Evolutionary conservation across 2,797 vertebrate genomes (phyloP), one percentile per base, ranked within the genome.

Genomic region (Trachurus trachurus): DNA sequence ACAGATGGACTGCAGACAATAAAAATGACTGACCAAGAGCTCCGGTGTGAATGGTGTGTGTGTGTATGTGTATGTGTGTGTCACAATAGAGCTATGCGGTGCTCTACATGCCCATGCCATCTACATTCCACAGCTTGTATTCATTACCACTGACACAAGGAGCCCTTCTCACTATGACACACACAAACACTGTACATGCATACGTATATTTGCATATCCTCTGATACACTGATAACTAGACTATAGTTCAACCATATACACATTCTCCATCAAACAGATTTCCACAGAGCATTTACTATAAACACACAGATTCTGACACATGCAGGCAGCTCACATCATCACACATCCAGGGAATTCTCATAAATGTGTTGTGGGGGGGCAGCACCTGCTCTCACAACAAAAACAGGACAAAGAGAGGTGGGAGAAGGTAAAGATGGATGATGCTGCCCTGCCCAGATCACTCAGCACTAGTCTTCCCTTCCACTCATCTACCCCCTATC

Each of bases 101-200:
- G 57, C 39, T 66, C 47, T 64, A 63, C 74, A 71, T 63, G 63
- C 69, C 70, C 75, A 71, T 88, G 73, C 80, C 78, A 66, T 29
- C 68, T 67, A 78, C 85, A 88, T 91, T 89, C 87, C 87, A 78
- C 31, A 9, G 49, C 69, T 80, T 87, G 78, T 76, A 84, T 88
- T 90, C 82, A 89, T 89, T 86, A 89, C 82, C 65, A 62, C 74
- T 57, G 80, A 87, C 54, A 71, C 40, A 85, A 40, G 49, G 34
- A 72, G 78, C 59, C 65, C 9, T 62, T 85, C 60, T 66, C 64
- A 15, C 71, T 56, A 19, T 66, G 72, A 69, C 64, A 59, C 71
- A 76, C 49, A 75, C 58, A 50, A 34, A 76, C 17, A 8, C 6
- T 26, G 26, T 26, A 26, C 26, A 26, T 26, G 60, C 57, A 59